These are phyloP conservation scores for Progne subis DNA, from an alignment of 2,113 vertebrate genomes.

Conservation along the genomic window DNA sequence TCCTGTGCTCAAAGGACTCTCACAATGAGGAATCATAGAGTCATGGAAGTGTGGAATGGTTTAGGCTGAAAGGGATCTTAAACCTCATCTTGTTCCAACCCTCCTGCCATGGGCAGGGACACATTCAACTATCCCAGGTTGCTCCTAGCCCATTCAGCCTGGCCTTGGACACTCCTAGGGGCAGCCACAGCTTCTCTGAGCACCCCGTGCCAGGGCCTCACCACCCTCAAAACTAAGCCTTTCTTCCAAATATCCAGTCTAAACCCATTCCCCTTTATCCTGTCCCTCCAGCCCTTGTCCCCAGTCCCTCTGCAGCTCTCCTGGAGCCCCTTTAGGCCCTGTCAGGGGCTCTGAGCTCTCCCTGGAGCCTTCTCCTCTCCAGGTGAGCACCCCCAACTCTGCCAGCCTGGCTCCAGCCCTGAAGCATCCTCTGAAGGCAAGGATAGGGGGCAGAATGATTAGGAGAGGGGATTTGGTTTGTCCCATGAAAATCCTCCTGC, in stretches of 20 bases:
- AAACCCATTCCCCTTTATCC: neutral
- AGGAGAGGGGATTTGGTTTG: neutral
- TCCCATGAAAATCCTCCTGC: neutral
- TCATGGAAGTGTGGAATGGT: neutral
- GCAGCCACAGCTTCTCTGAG: neutral
- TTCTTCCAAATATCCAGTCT: neutral
- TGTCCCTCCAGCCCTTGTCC: neutral
- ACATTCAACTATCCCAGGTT: accelerated
- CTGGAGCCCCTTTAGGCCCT: neutral
- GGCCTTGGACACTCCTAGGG: neutral
- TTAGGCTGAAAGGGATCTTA: neutral
- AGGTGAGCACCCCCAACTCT: neutral
- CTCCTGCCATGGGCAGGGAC: neutral
- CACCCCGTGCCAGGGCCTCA: accelerated
- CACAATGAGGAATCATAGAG: accelerated
- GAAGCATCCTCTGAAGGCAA: neutral
- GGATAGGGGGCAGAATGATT: neutral
- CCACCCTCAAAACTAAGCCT: neutral
- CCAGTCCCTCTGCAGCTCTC: neutral
- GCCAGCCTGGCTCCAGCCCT: neutral
- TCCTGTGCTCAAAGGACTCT: accelerated
- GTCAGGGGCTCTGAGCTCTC: neutral
- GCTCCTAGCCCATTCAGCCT: accelerated
- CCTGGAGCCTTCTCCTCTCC: neutral
- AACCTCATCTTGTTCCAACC: neutral